A percentile compares a stretch with the other conserved stretches of the same genome.
phyloP scores from a whole-genome alignment of 2,888 invertebrate genomes.

The Lasioglossum villosulum region DNA sequence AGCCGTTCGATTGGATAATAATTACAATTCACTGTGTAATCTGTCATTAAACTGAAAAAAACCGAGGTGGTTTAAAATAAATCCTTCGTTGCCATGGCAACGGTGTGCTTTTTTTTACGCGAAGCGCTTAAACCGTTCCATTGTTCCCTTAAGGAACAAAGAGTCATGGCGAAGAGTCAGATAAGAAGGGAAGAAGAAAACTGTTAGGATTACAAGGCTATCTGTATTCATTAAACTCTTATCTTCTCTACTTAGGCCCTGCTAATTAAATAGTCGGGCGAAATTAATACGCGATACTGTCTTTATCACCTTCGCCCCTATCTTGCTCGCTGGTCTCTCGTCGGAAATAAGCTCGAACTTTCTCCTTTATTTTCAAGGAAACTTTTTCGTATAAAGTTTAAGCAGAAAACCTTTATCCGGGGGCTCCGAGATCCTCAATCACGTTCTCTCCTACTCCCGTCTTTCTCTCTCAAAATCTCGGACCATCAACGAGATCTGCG shows the following conservation, averaged over 20 bases:
- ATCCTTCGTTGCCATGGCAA: conserved; percentile 17
- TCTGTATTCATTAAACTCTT: conserved; percentile 60
- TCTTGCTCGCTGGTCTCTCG: conserved; percentile 7
- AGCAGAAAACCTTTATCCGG: conserved; percentile 22
- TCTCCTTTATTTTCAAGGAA: conserved; percentile 31
- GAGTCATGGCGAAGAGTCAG: conserved; percentile 18
- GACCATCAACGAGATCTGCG: background rate
- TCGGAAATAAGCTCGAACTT: conserved; percentile 23
- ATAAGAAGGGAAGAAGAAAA: conserved; percentile 36
- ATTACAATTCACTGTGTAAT: background rate
- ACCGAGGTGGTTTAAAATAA: background rate
- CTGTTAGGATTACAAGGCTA: conserved; percentile 55
- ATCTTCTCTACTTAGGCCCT: conserved; percentile 53
- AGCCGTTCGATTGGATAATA: background rate
- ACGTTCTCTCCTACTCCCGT: background rate
- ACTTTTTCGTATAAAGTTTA: conserved; percentile 32
- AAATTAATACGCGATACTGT: conserved; percentile 52
- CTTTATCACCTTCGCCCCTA: conserved; percentile 28
- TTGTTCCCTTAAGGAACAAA: conserved; percentile 41
- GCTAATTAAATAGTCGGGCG: conserved; percentile 54
- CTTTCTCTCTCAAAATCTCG: conserved; percentile 4
- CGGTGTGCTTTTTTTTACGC: conserved; percentile 19
- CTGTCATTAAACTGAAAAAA: background rate
- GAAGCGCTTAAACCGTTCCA: conserved; percentile 23
- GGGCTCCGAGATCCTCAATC: background rate